Evolutionary conservation across 2,888 invertebrate species (phyloP).

Genomic region (Drosophila trichaetosa): DNA sequence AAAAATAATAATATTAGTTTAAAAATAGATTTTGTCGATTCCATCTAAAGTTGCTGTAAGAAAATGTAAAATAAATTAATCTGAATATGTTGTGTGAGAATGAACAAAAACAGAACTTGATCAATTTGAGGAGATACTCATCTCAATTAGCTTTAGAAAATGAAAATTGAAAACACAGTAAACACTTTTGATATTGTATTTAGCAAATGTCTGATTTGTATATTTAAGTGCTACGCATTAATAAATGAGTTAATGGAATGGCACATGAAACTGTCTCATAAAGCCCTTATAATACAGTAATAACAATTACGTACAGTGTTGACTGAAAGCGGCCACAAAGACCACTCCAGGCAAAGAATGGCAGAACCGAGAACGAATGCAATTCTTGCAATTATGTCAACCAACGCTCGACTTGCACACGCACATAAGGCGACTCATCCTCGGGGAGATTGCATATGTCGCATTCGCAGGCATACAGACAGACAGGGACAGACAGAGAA

Average conservation of each 20-base stretch:
- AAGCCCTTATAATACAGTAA: conserved; percentile 35
- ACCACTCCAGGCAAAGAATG: conserved; percentile 31
- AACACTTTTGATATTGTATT: not conserved
- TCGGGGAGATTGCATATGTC: conserved; percentile 36
- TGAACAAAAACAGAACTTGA: not conserved
- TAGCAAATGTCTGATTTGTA: not conserved
- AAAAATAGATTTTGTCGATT: not conserved
- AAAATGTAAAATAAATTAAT: not conserved
- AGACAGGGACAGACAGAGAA: not conserved
- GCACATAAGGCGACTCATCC: conserved; percentile 20
- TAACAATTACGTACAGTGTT: conserved; percentile 49
- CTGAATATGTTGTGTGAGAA: not conserved
- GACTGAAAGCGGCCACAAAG: conserved; percentile 38
- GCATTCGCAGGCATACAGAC: conserved; percentile 1
- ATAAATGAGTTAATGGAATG: conserved; percentile 17
- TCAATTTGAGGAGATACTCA: not conserved
- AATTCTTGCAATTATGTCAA: conserved; percentile 74
- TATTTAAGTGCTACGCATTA: not conserved
- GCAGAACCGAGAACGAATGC: conserved; percentile 42
- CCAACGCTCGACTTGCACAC: conserved; percentile 48
- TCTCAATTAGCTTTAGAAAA: not conserved
- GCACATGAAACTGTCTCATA: conserved; percentile 3
- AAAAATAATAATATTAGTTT: not conserved
- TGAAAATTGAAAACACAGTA: not conserved
- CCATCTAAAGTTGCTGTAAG: not conserved